Percentiles rank a stretch among this genome's conserved stretches.
These are phyloP conservation scores for Meteorus sp. DNA, from an alignment of 1,140 invertebrate genomes.

Conservation along the genomic window DNA sequence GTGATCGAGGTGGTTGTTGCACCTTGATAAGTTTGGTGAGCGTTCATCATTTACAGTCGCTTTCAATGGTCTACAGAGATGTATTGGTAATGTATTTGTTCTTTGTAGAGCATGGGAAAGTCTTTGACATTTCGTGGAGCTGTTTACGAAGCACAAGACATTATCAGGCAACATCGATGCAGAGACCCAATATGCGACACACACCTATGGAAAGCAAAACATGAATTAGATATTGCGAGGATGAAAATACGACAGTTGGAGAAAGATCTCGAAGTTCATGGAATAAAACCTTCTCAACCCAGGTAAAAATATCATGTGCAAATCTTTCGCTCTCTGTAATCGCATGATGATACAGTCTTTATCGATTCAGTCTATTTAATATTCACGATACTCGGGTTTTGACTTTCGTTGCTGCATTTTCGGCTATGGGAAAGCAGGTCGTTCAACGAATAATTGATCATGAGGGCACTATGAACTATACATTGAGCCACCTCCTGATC, in stretches of 20 bases:
- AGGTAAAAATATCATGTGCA: conserved; percentile 48
- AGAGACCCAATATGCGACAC: conserved; percentile 81
- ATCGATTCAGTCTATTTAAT: too few species aligned
- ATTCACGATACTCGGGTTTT: too few species aligned
- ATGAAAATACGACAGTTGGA: conserved; percentile 82
- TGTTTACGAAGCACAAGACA: conserved; percentile 81
- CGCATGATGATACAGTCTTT: too few species aligned
- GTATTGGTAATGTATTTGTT: conserved; percentile 1
- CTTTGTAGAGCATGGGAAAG: conserved; percentile 66
- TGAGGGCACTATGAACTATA: too few species aligned
- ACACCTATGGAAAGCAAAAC: conserved; percentile 85
- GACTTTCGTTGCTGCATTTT: too few species aligned
- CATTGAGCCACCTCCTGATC: too few species aligned
- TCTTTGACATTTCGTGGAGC: conserved; percentile 86
- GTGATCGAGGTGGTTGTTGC: conserved; percentile 85
- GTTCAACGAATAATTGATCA: too few species aligned
- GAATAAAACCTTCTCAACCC: conserved; percentile 72
- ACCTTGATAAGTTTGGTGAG: conserved; percentile 84
- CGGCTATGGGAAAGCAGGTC: too few species aligned
- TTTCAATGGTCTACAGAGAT: too few species aligned
- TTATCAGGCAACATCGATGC: conserved; percentile 65
- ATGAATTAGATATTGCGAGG: conserved; percentile 83
- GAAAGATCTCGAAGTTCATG: conserved; percentile 79
- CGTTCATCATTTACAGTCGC: neutral
- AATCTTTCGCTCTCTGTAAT: too few species aligned